Evolutionary conservation across 2,113 vertebrate genomes (phyloP), one percentile per base, ranked within the genome.

Genomic region (Sinosuthora webbiana): DNA sequence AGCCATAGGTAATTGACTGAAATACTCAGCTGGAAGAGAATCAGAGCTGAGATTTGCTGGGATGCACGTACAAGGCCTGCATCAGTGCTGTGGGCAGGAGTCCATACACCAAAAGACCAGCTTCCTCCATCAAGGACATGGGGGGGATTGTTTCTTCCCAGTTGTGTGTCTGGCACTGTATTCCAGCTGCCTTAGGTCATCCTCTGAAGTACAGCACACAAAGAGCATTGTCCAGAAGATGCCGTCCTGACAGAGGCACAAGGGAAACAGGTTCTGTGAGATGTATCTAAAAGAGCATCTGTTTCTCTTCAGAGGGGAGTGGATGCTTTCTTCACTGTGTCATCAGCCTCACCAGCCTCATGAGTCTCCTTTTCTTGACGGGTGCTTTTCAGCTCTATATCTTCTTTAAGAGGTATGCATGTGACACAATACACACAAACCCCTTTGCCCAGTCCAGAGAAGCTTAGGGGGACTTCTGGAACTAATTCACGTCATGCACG

Each of bases 401-500:
- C 27, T 77, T 55, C 59, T 71, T 31, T 63, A 9, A 27, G 2
- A 44, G 73, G 85, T 84, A 73, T 15, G 68, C 71, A 11, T 50
- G n/a, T 22, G n/a, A 64, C 19, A 25, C 16, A 50, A 18, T 52
- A 44, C 11, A 27, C 25, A 60, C 9, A 79, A 57, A 33, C 16
- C 14, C 16, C 37, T 79, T 37, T 79, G 31, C 31, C n/a, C 57
- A 62, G 31, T 67, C 42, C 37, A 50, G 21, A 56, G 37, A 65
- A 31, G 52, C 30, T 67, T 47, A 44, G 24, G 23, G 57, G 56
- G 25, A 37, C 37, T 91, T 83, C 39, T 93, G 65, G 35, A 69
- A 24, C 30, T 53, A 22, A 45, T 59, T 65, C 20, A 9, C 5
- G 10, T 47, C n/a, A 31, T 5, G 11, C 3, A 2, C 0, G 0